A percentile compares a stretch with the other conserved stretches of the same genome.
These are phyloP conservation scores for Aplysia californica DNA, from an alignment of 1,140 invertebrate species.

Conservation along the genomic window DNA sequence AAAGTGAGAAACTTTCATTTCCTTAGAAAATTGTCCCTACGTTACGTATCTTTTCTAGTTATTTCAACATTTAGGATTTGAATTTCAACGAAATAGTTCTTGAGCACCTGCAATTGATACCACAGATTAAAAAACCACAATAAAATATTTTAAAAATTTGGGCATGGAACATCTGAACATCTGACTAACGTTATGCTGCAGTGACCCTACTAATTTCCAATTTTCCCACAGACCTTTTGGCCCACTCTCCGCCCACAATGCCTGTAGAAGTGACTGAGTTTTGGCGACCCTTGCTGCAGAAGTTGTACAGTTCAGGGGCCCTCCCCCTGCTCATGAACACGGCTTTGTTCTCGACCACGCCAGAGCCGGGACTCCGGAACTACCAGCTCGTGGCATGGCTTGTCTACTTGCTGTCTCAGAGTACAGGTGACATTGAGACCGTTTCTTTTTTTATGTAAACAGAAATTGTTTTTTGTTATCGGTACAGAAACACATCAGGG, in stretches of 20 bases:
- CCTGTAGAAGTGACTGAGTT: constrained; percentile 5
- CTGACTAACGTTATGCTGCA: too few species aligned
- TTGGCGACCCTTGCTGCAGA: constrained; percentile 11
- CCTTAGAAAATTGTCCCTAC: too few species aligned
- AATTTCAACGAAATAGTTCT: too few species aligned
- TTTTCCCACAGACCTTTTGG: constrained; percentile 1
- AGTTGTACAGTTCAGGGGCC: neutral
- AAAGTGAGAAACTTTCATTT: too few species aligned
- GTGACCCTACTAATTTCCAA: too few species aligned
- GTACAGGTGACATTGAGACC: neutral
- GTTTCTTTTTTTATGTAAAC: neutral
- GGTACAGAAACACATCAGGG: neutral
- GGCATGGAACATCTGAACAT: too few species aligned
- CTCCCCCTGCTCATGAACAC: neutral
- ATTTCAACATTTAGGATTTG: too few species aligned
- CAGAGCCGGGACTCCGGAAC: constrained; percentile 9
- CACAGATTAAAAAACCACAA: too few species aligned
- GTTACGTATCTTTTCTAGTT: too few species aligned
- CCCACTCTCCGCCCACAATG: neutral
- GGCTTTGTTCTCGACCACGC: constrained; percentile 8
- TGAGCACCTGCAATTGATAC: too few species aligned
- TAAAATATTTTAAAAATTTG: too few species aligned
- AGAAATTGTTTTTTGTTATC: neutral
- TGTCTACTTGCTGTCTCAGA: constrained; percentile 3
- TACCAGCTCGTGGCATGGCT: constrained; percentile 22